Evolutionary conservation across 2,888 invertebrate species (phyloP).

Genomic region (Drosophila nr. fundita): DNA sequence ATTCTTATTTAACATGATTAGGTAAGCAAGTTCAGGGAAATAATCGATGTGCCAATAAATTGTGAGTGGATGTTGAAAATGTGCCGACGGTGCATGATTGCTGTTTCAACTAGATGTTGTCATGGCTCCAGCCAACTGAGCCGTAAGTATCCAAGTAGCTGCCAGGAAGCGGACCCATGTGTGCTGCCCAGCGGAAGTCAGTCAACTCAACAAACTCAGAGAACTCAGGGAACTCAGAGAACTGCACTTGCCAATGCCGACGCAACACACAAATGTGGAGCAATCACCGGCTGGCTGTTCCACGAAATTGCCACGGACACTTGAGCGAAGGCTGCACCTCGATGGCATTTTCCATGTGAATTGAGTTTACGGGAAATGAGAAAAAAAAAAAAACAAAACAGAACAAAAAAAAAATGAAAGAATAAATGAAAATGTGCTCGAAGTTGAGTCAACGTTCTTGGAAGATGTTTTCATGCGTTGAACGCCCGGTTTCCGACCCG

Average conservation of each 20-base stretch:
- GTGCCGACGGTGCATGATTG: conserved; percentile 25
- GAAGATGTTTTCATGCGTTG: conserved; percentile 65
- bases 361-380: conserved; percentile 55
- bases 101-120: conserved; percentile 13
- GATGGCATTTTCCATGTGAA: conserved; percentile 59
- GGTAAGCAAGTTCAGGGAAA: background rate
- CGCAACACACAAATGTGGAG: conserved; percentile 60
- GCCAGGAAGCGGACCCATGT: background rate
- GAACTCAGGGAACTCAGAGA: conserved; percentile 33
- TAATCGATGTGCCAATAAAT: background rate
- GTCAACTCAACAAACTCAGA: conserved; percentile 24
- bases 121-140: conserved; percentile 10
- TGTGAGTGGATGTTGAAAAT: background rate
- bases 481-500: conserved; percentile 39
- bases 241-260: conserved; percentile 20
- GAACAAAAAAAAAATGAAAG: conserved; percentile 50
- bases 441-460: conserved; percentile 62
- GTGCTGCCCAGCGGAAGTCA: conserved; percentile 8
- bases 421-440: conserved; percentile 63
- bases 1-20: background rate
- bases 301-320: conserved; percentile 54
- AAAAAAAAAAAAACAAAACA: conserved; percentile 9
- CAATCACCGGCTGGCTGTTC: conserved; percentile 56
- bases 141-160: conserved; percentile 10
- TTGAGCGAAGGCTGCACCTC: conserved; percentile 37